phyloP scores from a whole-genome alignment of 2,797 vertebrate species.

The Staurois parvus region DNA sequence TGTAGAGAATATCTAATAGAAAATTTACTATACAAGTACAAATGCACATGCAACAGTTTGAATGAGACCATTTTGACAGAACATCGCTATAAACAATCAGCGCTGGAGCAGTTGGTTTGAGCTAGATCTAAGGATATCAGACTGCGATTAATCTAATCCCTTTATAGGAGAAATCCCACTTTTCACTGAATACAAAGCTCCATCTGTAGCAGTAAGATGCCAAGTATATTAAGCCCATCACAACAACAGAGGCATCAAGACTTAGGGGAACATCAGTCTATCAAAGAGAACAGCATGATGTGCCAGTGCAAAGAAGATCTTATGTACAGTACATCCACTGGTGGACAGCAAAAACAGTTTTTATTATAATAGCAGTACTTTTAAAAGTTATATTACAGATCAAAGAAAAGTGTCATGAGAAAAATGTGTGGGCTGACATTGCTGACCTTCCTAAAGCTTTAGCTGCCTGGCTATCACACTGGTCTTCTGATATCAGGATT shows the following conservation, averaged over 20 bases:
- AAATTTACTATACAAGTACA: neutral
- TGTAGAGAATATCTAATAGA: neutral
- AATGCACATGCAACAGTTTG: neutral
- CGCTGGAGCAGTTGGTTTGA: conserved; percentile 38
- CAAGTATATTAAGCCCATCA: conserved; percentile 29
- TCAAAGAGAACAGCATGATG: neutral
- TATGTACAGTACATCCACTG: neutral
- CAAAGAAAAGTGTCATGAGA: no score
- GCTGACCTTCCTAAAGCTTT: no score
- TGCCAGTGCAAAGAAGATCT: neutral
- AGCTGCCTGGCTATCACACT: no score
- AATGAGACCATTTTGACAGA: neutral
- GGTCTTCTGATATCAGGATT: no score
- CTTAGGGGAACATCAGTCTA: neutral
- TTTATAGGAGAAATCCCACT: conserved; percentile 51
- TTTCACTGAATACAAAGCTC: conserved; percentile 51
- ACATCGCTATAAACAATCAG: conserved; percentile 7
- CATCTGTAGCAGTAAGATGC: conserved; percentile 52
- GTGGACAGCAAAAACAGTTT: no score
- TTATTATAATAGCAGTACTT: no score
- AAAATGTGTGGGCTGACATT: no score
- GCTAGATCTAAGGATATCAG: conserved; percentile 41
- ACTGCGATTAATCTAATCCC: conserved; percentile 45
- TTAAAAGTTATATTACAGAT: no score
- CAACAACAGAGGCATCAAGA: conserved; percentile 23